Evolutionary conservation across 2,113 vertebrate species (phyloP).

Genomic region (Sylvietta virens): DNA sequence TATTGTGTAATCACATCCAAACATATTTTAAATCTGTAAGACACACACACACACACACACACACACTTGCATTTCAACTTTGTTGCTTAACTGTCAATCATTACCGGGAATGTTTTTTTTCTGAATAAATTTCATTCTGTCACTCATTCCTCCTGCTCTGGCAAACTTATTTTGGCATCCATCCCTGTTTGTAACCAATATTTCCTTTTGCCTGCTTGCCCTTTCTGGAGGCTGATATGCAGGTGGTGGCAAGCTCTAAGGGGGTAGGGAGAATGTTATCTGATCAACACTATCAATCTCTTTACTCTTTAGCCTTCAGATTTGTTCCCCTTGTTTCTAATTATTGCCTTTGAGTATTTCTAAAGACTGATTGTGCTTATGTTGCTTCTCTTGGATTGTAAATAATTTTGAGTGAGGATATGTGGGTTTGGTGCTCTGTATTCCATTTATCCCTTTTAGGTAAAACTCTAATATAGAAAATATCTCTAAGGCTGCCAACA

Average conservation of each 20-base stretch:
- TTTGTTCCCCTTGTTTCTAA: neutral
- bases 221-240: neutral
- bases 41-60: too few relatives aligned
- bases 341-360: neutral
- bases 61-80: neutral
- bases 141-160: neutral
- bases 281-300: neutral
- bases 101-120: neutral
- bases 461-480: neutral
- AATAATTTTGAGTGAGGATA: neutral
- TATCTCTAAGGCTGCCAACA: neutral
- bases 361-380: neutral
- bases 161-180: neutral
- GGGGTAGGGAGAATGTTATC: neutral
- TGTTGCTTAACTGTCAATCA: neutral
- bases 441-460: neutral
- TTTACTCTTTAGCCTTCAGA: neutral
- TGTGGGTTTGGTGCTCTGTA: neutral
- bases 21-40: neutral
- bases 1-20: neutral
- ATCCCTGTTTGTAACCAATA: neutral
- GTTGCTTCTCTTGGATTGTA: neutral
- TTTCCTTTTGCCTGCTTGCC: neutral
- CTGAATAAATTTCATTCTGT: neutral
- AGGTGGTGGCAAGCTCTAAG: neutral